These are phyloP conservation scores for Entomobrya multifasciata DNA, from an alignment of 2,888 invertebrate genomes.

Conservation along the genomic window DNA sequence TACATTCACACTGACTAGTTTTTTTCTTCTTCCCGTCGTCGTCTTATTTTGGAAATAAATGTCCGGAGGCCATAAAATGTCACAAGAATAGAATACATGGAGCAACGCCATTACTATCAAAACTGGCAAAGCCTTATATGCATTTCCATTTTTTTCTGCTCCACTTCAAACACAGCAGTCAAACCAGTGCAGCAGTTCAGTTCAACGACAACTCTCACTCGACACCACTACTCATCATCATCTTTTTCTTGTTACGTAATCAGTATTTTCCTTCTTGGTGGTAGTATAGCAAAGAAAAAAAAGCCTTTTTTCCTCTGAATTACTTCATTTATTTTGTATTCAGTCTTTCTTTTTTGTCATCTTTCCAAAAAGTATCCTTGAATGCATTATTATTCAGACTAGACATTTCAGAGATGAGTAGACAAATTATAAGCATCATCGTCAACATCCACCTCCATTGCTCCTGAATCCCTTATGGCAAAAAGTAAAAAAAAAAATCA, in stretches of 20 bases:
- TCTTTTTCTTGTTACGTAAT: not conserved
- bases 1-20: not conserved
- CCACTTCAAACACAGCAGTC: not conserved
- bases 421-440: conserved; percentile 37
- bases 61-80: conserved; percentile 41
- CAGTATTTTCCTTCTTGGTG: conserved; percentile 16
- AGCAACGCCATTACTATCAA: not conserved
- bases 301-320: not conserved
- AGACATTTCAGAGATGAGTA: not conserved
- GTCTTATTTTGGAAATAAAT: conserved; percentile 50
- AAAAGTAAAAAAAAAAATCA: not conserved
- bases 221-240: not conserved
- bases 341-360: conserved; percentile 22
- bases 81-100: not conserved
- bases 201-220: not conserved
- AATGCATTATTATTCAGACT: too few relatives aligned
- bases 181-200: not conserved
- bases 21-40: conserved; percentile 16
- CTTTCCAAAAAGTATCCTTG: conserved; percentile 8
- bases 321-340: not conserved
- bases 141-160: conserved; percentile 10
- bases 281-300: not conserved
- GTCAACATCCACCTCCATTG: too few relatives aligned
- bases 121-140: not conserved
- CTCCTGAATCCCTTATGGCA: not conserved